Base-by-base conservation (phyloP, 2,797 vertebrate genomes). In the Ammospiza maritima region DNA sequence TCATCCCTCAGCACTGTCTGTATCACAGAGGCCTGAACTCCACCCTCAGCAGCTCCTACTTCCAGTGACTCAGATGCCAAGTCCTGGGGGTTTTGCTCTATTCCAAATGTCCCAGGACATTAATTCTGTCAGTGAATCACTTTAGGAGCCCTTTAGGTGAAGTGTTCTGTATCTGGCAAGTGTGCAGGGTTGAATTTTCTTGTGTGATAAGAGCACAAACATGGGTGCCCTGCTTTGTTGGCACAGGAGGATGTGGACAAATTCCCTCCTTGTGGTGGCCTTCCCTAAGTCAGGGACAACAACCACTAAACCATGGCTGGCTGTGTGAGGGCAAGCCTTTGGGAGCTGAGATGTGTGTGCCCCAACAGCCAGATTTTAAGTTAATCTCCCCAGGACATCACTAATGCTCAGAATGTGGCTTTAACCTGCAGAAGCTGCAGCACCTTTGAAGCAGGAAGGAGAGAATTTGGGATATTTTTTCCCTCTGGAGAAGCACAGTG, bases 91-190 rank as follows among this genome's bases (percentile, higher is more conserved):
- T 67, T 87, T 51, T 57, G 29, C 76, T 76, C 29, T n/a, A 16
- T 25, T 89, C 56, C 1, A 3, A 27, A 26, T 3, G 1, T 8
- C 14, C 47, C 57, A 3, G 34, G 1, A 7, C 11, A 1, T 79
- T 88, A 23, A 6, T 22, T 90, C 40, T 51, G 42, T 15, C 42
- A 38, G 32, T 42, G 53, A 71, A 47, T 66, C 0, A 0, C 70
- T 89, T 67, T 32, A 65, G 48, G 64, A 70, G 30, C 30, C 29
- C 30, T 47, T 54, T 16, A 47, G 56, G 40, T 30, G 47, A 70
- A 40, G 34, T 40, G 11, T 15, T 65, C 51, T 51, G 0, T 48
- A 11, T 18, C 27, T 56, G n/a, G 12, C 12, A 81, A 60, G 50
- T 1, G 22, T 13, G 32, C 60, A 64, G 34, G 12, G 16, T 67